Base-by-base conservation (phyloP, 2,797 vertebrate genomes). In the Myioborus melanocephalus region DNA sequence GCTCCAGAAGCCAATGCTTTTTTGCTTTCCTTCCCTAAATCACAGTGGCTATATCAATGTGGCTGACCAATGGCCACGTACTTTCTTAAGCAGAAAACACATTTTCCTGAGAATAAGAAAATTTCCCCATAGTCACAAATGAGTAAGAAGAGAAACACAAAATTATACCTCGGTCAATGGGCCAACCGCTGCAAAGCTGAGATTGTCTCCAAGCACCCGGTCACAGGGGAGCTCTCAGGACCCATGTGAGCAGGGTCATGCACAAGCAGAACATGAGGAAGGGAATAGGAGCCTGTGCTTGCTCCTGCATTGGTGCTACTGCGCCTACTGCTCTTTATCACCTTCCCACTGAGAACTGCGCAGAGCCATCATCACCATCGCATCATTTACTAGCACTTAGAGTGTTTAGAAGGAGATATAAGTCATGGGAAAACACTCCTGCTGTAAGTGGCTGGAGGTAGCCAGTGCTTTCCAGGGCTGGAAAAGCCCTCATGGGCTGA, bases 141-240 rank as follows among this genome's bases (percentile, higher is more conserved):
- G 10, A 61, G 16, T 52, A 66, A 66, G 44, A 91, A 69, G 1
- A 32, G 56, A 52, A 83, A 39, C 18, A 52, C 3, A 39, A 57
- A 43, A 12, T 30, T 76, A 1, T 10, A 6, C 6, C 6, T 75
- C 1, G 1, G 22, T 22, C 35, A 68, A 10, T 1, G 0, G 22
- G 43, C 26, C 26, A 71, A 0, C 8, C 2, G 43, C 49, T 77
- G 22, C 24, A 30, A 12, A 20, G 10, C 27, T 14, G 28, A 65
- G 26, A 32, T 65, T 57, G 8, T 37, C 28, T 39, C 20, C 73
- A 55, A 52, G 46, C 19, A 28, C 4, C 3, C 2, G 18, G 18
- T 21, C 1, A 2, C 2, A 39, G n/a, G 13, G 5, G 8, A 41
- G n/a, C 6, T 79, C 17, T 46, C n/a, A 23, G 44, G 9, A 68